These are phyloP conservation scores for Oxygymnocypris stewartii DNA, from an alignment of 2,113 vertebrate species.

Conservation along the genomic window DNA sequence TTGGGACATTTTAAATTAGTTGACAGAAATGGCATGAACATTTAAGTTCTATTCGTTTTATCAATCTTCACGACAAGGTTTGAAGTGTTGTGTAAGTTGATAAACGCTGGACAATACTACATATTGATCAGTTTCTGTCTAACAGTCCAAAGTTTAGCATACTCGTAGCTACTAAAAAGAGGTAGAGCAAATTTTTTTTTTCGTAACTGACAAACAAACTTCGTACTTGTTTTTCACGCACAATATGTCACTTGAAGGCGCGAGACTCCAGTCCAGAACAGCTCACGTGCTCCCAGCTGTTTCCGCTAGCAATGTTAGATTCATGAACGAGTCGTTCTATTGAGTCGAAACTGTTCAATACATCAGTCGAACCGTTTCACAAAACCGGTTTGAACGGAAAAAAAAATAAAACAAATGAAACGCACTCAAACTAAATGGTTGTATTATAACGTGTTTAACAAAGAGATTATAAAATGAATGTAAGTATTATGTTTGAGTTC, in stretches of 20 bases:
- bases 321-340: background rate
- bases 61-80: background rate
- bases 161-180: background rate
- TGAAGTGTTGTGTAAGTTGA: background rate
- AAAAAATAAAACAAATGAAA: background rate
- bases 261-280: background rate
- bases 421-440: background rate
- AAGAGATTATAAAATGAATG: background rate
- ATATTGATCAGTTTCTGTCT: background rate
- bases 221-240: background rate
- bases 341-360: background rate
- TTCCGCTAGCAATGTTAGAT: background rate
- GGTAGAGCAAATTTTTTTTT: background rate
- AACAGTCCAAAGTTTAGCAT: slow-evolving; percentile 10
- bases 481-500: background rate
- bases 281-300: background rate
- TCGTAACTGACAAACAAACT: background rate
- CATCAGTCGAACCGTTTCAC: background rate
- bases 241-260: background rate
- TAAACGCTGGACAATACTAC: background rate
- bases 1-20: background rate
- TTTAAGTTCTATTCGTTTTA: background rate
- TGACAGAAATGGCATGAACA: background rate
- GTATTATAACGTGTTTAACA: background rate
- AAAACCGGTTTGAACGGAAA: background rate